phyloP scores from a whole-genome alignment of 2,888 invertebrate genomes.

The Mallateleia sp. region DNA sequence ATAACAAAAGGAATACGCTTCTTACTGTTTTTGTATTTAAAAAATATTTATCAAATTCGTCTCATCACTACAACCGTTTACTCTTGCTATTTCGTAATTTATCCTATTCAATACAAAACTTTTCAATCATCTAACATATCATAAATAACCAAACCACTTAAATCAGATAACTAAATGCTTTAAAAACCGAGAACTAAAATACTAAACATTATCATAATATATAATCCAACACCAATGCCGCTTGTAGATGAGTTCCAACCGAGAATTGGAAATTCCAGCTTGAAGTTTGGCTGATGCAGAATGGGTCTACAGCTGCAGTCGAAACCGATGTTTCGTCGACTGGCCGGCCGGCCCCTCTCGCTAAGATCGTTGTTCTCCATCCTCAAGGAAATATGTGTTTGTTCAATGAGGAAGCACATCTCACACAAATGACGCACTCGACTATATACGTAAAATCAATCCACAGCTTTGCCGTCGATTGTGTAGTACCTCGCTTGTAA shows the following conservation, averaged over 20 bases:
- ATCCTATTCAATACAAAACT: too few species aligned
- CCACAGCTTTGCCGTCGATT: constrained; percentile 86
- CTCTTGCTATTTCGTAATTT: too few species aligned
- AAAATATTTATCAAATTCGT: too few species aligned
- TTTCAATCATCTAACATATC: too few species aligned
- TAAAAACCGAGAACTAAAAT: too few species aligned
- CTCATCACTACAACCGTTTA: too few species aligned
- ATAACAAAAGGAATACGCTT: constrained; percentile 11
- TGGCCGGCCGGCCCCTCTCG: constrained; percentile 47
- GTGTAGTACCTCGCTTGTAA: constrained; percentile 80
- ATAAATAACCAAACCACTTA: too few species aligned
- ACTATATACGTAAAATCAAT: constrained; percentile 88
- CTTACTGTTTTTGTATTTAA: background rate
- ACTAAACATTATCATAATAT: constrained; percentile 61
- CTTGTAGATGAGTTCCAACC: constrained; percentile 49
- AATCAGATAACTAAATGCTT: too few species aligned
- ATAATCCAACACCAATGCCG: constrained; percentile 40
- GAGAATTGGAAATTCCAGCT: constrained; percentile 65
- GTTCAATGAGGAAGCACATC: constrained; percentile 80
- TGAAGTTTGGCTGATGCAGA: constrained; percentile 51
- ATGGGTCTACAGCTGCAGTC: constrained; percentile 54
- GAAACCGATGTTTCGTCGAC: constrained; percentile 67
- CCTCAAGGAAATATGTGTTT: constrained; percentile 79
- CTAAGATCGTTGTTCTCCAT: constrained; percentile 65
- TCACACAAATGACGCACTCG: constrained; percentile 84